A percentile compares a stretch with the other conserved stretches of the same genome.
These are phyloP conservation scores for Crossocerus cetratus DNA, from an alignment of 2,888 invertebrate species.

Conservation along the genomic window DNA sequence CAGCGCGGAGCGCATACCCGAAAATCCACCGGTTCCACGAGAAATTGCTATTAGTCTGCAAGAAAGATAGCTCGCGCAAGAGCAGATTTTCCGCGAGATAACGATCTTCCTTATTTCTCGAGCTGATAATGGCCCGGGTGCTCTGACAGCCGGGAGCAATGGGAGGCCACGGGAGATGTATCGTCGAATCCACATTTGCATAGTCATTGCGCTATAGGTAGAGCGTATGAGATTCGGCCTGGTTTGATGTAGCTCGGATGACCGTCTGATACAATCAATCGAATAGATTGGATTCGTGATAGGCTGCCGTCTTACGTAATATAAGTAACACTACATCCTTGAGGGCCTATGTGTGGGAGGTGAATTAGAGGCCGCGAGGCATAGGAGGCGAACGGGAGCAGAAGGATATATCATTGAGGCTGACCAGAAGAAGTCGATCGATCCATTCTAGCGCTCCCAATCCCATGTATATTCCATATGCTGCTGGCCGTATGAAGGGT, in stretches of 20 bases:
- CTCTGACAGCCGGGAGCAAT: not conserved
- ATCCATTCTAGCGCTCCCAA: no score
- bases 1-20: not conserved
- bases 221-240: not conserved
- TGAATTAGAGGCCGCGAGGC: no score
- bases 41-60: constrained; percentile 17
- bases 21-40: constrained; percentile 14
- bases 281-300: no score
- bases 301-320: no score
- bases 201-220: not conserved
- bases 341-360: no score
- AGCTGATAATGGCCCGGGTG: not conserved
- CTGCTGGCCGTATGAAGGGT: constrained; percentile 6
- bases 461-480: not conserved
- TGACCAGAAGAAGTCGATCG: no score
- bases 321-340: not conserved
- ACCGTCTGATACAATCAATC: not conserved
- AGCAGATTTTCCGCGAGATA: constrained; percentile 16
- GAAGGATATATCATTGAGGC: no score
- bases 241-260: not conserved
- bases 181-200: not conserved
- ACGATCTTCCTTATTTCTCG: constrained; percentile 5
- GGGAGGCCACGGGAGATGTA: not conserved
- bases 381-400: no score
- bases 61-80: not conserved